These are phyloP conservation scores for Muraenolepis orangiensis DNA, from an alignment of 2,797 vertebrate genomes.

Conservation along the genomic window DNA sequence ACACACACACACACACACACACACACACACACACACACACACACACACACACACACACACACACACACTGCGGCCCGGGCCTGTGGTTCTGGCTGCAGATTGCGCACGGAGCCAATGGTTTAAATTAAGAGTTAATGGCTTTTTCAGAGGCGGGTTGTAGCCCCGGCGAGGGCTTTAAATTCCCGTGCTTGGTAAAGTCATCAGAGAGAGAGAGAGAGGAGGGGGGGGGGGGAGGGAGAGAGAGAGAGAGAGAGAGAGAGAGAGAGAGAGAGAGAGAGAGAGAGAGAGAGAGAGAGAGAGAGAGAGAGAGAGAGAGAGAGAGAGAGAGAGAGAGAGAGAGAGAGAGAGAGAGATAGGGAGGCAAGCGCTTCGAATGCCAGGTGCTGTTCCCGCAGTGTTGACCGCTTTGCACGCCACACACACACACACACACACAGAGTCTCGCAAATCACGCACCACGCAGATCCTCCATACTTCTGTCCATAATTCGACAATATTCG, in stretches of 20 bases:
- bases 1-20: no score
- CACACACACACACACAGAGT: background rate
- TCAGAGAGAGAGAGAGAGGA: constrained; percentile 46
- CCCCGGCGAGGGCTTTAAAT: constrained; percentile 75
- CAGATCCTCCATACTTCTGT: no score
- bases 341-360: background rate
- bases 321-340: no score
- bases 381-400: background rate
- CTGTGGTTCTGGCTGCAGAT: constrained; percentile 50
- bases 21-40: constrained; percentile 7
- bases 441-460: no score
- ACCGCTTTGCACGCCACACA: background rate
- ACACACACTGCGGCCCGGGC: constrained; percentile 1
- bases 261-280: constrained; percentile 17
- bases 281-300: no score
- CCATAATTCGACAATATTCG: no score
- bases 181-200: constrained; percentile 74
- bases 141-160: constrained; percentile 71
- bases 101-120: constrained; percentile 56
- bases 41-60: constrained; percentile 17
- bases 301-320: no score
- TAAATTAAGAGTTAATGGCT: constrained; percentile 73
- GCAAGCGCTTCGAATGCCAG: background rate
- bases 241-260: constrained; percentile 17
- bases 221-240: constrained; percentile 39